phyloP scores from a whole-genome alignment of 2,113 vertebrate genomes.

The Herpailurus yagouaroundi region DNA sequence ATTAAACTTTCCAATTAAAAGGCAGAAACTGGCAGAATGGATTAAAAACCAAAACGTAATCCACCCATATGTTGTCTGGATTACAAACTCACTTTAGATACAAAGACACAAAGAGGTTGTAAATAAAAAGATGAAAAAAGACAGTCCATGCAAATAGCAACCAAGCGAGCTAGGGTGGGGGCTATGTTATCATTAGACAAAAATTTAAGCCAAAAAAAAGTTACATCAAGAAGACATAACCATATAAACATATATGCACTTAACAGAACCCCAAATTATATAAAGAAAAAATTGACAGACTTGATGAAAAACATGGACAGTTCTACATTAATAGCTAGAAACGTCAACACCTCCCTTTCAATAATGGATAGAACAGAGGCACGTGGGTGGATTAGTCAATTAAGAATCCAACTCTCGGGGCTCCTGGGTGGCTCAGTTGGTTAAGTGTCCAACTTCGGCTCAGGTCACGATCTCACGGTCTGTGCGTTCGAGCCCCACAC shows the following conservation, averaged over 20 bases:
- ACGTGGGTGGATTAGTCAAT: too few species aligned
- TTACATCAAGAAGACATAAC: background rate
- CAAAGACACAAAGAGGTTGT: background rate
- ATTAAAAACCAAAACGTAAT: background rate
- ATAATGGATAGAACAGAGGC: background rate
- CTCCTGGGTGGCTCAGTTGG: too few species aligned
- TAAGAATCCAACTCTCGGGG: too few species aligned
- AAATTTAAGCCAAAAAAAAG: background rate
- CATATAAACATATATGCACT: background rate
- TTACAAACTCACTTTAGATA: background rate
- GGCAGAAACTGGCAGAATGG: background rate
- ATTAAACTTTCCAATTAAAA: background rate
- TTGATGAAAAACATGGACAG: background rate
- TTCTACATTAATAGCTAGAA: background rate
- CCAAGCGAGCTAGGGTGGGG: background rate
- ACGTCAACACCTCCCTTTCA: background rate
- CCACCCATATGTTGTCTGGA: background rate
- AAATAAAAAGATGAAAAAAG: background rate
- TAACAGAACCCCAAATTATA: background rate
- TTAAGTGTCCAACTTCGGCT: too few species aligned
- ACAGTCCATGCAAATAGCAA: background rate
- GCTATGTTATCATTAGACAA: background rate
- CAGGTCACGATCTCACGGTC: too few species aligned
- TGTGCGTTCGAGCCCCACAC: too few species aligned
- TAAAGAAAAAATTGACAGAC: background rate